Conservation (phyloP, 2,888 invertebrate genomes). For the Acronicta alni region DNA sequence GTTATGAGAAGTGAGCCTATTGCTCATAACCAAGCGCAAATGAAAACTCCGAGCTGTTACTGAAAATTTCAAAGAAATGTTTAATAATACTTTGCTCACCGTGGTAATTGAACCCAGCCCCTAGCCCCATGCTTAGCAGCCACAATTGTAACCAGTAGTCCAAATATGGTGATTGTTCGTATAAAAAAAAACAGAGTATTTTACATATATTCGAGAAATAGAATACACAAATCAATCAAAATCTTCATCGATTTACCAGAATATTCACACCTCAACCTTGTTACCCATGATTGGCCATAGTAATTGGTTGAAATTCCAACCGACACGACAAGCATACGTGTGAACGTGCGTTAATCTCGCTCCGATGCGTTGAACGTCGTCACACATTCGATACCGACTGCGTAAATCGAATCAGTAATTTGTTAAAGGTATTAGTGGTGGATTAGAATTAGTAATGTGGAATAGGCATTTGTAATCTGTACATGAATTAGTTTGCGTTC, state of each 20-base stretch:
- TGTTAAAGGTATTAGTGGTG: conserved; percentile 2
- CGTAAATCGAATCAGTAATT: conserved; percentile 12
- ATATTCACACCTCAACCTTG: conserved; percentile 20
- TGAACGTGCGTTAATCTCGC: conserved; percentile 35
- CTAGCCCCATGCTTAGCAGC: no score
- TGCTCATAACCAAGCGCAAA: no score
- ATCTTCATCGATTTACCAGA: conserved; percentile 1
- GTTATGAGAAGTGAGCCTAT: no score
- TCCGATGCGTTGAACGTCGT: conserved; percentile 2
- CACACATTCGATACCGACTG: conserved; percentile 5
- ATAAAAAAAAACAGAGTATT: no score
- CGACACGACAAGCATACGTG: conserved; percentile 5
- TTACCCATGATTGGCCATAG: conserved; percentile 30
- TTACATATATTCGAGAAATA: background rate
- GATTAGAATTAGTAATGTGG: conserved; percentile 4
- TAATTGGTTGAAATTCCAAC: conserved; percentile 35
- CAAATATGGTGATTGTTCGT: no score
- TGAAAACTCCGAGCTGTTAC: no score
- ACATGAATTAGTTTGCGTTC: background rate
- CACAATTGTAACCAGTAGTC: no score
- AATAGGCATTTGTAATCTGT: background rate
- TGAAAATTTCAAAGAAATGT: no score
- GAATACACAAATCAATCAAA: conserved; percentile 13
- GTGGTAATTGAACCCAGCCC: no score
- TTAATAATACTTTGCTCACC: no score